Evolutionary conservation across 1,140 invertebrate genomes (phyloP), one percentile per base, ranked within the genome.

Genomic region (Drosophila pseudoobscura): DNA sequence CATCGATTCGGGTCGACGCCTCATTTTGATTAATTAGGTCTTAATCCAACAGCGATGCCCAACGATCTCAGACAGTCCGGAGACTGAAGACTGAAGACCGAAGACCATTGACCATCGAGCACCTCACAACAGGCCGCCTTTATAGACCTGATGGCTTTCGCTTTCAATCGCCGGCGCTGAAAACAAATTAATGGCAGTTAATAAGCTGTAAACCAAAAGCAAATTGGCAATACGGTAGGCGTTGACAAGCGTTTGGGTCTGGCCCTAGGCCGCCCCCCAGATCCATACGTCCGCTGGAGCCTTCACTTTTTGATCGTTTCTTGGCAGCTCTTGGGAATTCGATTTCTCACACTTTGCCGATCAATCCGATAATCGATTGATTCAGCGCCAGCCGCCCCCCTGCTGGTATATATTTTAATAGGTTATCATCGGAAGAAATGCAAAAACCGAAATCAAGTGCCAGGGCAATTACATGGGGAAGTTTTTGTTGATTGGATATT

Each of bases 321-420:
- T 70, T 59, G 41, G 66, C 63, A 45, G 22, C 49, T 43, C 44
- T 70, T 59, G 41, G 66, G 70, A 87, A 89, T 76, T 79, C 47
- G 89, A 89, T 83, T 87, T 87, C 71, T 76, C 83, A 87, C 84
- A 87, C 83, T 83, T 87, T 84, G 24, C 45, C 49, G 54, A 66
- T 80, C 83, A 85, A 74, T 74, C 69, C 63, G 68, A 59, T 26
- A 4, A 83, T 75, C 75, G 75, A 75, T 79, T 52, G 54, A 11
- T 13, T 39, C 35, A 39, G 35, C 35, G 3, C 0, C 11, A 11
- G 11, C 43, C 61, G 20, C 46, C 73, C 72, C 52, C 73, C 72
- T 55, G 71, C 75, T 53, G 72, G 43, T 75, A 45, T 44, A 75
- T 85, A 75, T 75, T 54, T 74, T 84, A 70, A 84, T 74, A 76